phyloP scores from a whole-genome alignment of 1,140 invertebrate genomes.

The Diploscapter pachys region DNA sequence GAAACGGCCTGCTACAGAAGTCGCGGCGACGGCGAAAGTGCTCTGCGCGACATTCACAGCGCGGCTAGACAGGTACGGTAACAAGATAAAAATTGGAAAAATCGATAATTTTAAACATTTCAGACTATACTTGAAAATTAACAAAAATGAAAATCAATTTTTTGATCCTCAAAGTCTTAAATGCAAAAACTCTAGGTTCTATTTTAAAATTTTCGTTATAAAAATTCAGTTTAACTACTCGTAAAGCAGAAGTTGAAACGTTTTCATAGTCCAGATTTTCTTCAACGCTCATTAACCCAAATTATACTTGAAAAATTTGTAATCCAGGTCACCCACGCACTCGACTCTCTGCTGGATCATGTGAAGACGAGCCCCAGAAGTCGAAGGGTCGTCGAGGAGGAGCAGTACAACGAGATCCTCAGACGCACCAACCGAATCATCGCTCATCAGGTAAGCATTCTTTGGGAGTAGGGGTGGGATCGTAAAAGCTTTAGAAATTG shows the following conservation, averaged over 20 bases:
- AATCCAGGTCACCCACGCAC: slow-evolving; percentile 75
- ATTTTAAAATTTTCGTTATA: too few species aligned
- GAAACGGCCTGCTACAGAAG: slow-evolving; percentile 65
- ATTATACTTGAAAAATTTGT: too few species aligned
- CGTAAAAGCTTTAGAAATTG: too few species aligned
- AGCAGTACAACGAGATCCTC: slow-evolving; percentile 65
- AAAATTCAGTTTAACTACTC: too few species aligned
- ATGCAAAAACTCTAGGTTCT: too few species aligned
- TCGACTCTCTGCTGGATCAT: slow-evolving; percentile 85
- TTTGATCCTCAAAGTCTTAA: too few species aligned
- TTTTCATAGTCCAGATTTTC: too few species aligned
- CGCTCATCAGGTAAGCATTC: slow-evolving; percentile 67
- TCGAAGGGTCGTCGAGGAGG: slow-evolving; percentile 59
- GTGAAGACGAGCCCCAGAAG: slow-evolving; percentile 68
- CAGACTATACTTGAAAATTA: too few species aligned
- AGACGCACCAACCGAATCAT: slow-evolving; percentile 83
- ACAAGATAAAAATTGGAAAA: neutral
- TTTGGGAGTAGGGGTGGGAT: neutral
- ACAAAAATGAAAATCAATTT: too few species aligned
- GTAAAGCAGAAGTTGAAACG: too few species aligned
- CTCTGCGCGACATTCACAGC: slow-evolving; percentile 73
- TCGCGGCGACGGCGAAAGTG: slow-evolving; percentile 50
- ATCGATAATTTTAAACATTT: neutral
- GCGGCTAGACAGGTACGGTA: slow-evolving; percentile 74
- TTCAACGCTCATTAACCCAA: too few species aligned